Base-by-base conservation (phyloP, 2,797 vertebrate species). In the Cygnus olor region DNA sequence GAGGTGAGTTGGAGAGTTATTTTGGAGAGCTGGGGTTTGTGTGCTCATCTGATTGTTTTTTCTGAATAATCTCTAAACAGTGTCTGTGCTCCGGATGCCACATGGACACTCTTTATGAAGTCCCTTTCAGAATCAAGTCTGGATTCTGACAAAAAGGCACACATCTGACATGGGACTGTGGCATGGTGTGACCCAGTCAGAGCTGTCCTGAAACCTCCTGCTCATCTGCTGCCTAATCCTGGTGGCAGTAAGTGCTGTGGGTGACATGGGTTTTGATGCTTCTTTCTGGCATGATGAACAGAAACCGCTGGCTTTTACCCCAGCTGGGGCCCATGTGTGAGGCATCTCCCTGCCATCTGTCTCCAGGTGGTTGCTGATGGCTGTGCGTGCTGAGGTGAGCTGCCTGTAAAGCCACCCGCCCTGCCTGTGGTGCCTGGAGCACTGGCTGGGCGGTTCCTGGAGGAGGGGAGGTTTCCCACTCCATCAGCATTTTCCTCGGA, bases 321-420 rank as follows among this genome's bases (percentile, higher is more conserved):
- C 0, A 1, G 20, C 10, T 17, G 19, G 65, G 27, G 34, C 44
- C 0, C 0, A 1, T 58, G 56, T 24, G 32, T 2, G 4, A n/a
- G 38, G 11, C 40, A 18, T 61, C 22, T 34, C 19, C 47, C 30
- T 14, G 42, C 10, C 1, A 0, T 51, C 71, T 1, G 0, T 36
- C 61, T 85, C 49, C 44, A 11, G 38, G 63, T 57, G 80, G 45
- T 57, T 58, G 6, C 2, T 38, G 83, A 3, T 64, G 34, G 38
- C 68, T 80, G 42, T 19, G 3, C 6, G 6, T 47, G 47, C 47
- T 7, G 12, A 24, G 47, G 7, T 2, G 24, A 85, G 45, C 60
- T 74, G 61, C 66, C 72, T 0, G 0, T 51, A n/a, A 71, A 73
- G 61, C 53, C 60, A 4, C 74, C 22, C 18, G 7, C 65, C 14